These are phyloP conservation scores for Tachyglossus aculeatus DNA, from an alignment of 2,797 vertebrate species.

Conservation along the genomic window DNA sequence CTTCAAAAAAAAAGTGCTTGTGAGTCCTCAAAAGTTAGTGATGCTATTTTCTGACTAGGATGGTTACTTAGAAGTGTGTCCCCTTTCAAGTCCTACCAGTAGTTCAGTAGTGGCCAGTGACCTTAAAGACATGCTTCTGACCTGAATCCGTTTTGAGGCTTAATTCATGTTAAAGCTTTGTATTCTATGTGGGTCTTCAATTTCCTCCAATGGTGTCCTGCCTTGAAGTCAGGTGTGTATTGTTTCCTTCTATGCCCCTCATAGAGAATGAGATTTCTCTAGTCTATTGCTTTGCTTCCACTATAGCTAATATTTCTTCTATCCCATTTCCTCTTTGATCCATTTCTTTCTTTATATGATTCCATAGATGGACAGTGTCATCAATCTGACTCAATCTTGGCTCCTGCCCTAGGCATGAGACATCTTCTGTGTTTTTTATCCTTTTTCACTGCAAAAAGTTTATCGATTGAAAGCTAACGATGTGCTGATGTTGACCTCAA, in stretches of 20 bases:
- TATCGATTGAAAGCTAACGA: not conserved
- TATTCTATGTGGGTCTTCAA: no score
- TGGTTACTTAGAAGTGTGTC: no score
- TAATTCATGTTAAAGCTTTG: no score
- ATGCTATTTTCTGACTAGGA: no score
- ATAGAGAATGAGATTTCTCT: conserved; percentile 2
- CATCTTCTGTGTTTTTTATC: not conserved
- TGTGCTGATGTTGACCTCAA: not conserved
- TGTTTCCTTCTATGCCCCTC: not conserved
- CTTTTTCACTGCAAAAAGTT: not conserved
- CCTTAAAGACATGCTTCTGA: no score
- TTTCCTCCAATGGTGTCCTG: not conserved
- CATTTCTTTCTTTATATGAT: conserved; percentile 8
- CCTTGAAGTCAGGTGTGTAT: not conserved
- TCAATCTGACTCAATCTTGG: not conserved
- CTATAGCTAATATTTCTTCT: conserved; percentile 4
- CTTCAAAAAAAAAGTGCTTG: no score
- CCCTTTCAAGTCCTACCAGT: no score
- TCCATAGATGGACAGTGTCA: not conserved
- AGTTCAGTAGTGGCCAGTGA: no score
- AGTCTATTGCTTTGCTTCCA: conserved; percentile 16
- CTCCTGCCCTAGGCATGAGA: not conserved
- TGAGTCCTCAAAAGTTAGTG: no score
- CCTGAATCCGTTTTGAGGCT: no score
- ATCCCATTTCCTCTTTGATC: conserved; percentile 13